phyloP scores from a whole-genome alignment of 2,888 invertebrate species.

The Caenorhabditis sp. region DNA sequence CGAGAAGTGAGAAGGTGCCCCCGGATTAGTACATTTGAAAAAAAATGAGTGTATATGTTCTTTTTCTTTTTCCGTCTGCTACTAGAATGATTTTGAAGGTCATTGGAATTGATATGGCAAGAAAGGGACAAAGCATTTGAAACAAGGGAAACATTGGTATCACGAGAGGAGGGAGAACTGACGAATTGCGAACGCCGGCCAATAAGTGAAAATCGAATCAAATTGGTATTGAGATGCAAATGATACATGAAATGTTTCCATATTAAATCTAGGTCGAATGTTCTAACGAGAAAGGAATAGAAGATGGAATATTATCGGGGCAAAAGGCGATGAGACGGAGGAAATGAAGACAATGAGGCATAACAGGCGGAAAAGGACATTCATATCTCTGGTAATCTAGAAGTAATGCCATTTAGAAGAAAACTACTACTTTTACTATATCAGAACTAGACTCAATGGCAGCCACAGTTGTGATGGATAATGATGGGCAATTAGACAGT shows the following conservation, averaged over 20 bases:
- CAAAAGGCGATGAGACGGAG: slow-evolving; percentile 19
- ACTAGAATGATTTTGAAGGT: slow-evolving; percentile 46
- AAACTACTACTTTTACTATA: slow-evolving; percentile 50
- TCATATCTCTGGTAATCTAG: slow-evolving; percentile 51
- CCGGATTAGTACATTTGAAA: slow-evolving; percentile 52
- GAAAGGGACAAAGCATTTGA: slow-evolving; percentile 12
- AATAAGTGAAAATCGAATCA: slow-evolving; percentile 37
- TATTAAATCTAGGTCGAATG: slow-evolving; percentile 61
- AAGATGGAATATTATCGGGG: background rate
- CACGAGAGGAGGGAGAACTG: slow-evolving; percentile 23
- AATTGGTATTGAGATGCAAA: slow-evolving; percentile 59
- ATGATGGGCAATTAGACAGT: slow-evolving; percentile 57
- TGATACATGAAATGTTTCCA: slow-evolving; percentile 61
- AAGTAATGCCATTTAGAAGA: slow-evolving; percentile 32
- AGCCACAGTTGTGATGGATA: slow-evolving; percentile 45
- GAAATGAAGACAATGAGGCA: slow-evolving; percentile 15
- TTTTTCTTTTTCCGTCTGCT: slow-evolving; percentile 15
- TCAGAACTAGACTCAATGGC: slow-evolving; percentile 54
- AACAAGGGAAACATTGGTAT: slow-evolving; percentile 37
- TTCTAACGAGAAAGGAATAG: slow-evolving; percentile 31
- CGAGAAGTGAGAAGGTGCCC: slow-evolving; percentile 48
- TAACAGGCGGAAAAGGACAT: slow-evolving; percentile 26
- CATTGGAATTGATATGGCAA: slow-evolving; percentile 29
- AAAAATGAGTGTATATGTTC: slow-evolving; percentile 34
- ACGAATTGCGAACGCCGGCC: slow-evolving; percentile 15